These are phyloP conservation scores for Hyla sarda DNA, from an alignment of 2,113 vertebrate genomes.

Conservation along the genomic window DNA sequence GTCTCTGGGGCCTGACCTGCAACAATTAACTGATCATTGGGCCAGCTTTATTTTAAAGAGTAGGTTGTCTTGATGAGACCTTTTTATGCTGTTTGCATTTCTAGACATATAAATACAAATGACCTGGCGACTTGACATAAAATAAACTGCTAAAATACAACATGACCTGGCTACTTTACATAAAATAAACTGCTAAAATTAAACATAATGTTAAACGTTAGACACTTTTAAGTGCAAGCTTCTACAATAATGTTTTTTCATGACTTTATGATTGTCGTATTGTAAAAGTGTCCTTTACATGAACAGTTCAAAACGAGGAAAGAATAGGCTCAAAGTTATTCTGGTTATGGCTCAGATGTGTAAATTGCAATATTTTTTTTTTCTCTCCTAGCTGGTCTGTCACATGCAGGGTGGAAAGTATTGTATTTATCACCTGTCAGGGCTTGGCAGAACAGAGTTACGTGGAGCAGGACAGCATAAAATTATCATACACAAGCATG, in stretches of 20 bases:
- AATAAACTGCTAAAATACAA: neutral
- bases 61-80: neutral
- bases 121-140: too few species aligned
- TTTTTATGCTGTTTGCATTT: too few species aligned
- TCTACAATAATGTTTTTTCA: slow-evolving; percentile 61
- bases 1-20: too few species aligned
- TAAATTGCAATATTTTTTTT: slow-evolving; percentile 64
- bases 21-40: too few species aligned
- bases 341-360: slow-evolving; percentile 72
- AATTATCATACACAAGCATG: slow-evolving; percentile 99
- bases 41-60: neutral
- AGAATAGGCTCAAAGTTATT: slow-evolving; percentile 65
- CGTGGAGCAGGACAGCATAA: slow-evolving; percentile 99
- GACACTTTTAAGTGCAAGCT: neutral
- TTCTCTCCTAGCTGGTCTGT: slow-evolving; percentile 79
- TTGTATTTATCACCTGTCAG: slow-evolving; percentile 99
- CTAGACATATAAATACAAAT: too few species aligned
- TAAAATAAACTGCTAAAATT: neutral
- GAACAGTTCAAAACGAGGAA: slow-evolving; percentile 85
- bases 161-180: too few species aligned
- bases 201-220: neutral
- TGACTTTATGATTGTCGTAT: slow-evolving; percentile 66
- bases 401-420: slow-evolving; percentile 90
- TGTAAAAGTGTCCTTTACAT: slow-evolving; percentile 63
- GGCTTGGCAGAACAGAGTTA: slow-evolving; percentile 98